Conservation (phyloP, 2,888 invertebrate genomes). For the Gandaritis pyraliata region DNA sequence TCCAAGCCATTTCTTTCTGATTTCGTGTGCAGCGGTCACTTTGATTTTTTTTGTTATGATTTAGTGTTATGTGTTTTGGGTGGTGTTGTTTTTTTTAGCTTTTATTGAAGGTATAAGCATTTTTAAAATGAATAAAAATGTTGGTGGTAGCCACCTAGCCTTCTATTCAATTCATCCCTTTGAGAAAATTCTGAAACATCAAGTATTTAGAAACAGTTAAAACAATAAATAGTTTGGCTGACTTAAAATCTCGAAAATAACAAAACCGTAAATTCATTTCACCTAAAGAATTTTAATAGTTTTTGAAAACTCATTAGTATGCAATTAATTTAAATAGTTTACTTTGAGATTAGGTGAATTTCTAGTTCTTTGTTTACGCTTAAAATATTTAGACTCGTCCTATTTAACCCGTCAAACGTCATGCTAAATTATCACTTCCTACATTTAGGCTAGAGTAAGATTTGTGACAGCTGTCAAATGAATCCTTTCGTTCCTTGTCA, state of each 20-base stretch:
- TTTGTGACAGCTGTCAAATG: slow-evolving; percentile 4
- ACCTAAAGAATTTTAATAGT: slow-evolving; percentile 13
- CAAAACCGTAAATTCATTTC: not conserved
- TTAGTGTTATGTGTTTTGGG: slow-evolving; percentile 57
- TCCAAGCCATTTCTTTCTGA: slow-evolving; percentile 71
- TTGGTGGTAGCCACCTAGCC: too few species aligned
- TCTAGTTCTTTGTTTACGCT: not conserved
- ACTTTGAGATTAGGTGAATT: slow-evolving; percentile 1
- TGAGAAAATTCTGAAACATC: too few species aligned
- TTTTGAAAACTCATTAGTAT: slow-evolving; percentile 3
- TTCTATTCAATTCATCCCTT: too few species aligned
- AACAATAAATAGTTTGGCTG: slow-evolving; percentile 1
- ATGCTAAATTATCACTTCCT: slow-evolving; percentile 5
- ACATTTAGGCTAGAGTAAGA: slow-evolving; percentile 2
- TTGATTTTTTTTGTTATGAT: slow-evolving; percentile 62
- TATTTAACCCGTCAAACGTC: not conserved
- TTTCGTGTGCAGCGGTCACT: slow-evolving; percentile 60
- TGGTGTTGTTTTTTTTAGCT: slow-evolving; percentile 38
- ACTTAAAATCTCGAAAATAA: not conserved
- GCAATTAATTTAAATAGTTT: not conserved
- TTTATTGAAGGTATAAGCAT: slow-evolving; percentile 3
- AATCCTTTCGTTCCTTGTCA: not conserved
- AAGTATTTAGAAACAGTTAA: not conserved
- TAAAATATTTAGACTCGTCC: slow-evolving; percentile 12
- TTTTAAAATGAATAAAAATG: not conserved